phyloP scores from a whole-genome alignment of 2,888 invertebrate genomes.

The Leptopilina myrica region DNA sequence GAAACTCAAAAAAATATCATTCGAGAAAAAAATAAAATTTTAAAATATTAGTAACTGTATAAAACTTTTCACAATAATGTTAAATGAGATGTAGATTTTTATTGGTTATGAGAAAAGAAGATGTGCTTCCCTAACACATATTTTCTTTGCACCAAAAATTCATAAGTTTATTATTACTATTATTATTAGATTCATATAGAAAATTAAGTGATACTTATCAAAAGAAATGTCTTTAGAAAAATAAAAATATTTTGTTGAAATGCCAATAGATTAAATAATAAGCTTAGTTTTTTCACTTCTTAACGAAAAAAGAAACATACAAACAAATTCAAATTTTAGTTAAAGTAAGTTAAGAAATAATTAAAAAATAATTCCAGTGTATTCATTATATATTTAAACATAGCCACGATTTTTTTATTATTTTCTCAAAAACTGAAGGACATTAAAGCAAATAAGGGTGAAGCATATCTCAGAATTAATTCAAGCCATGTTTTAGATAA shows the following conservation, averaged over 20 bases:
- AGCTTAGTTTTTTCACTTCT: not conserved
- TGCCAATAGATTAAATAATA: conserved; percentile 8
- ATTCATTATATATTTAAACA: not conserved
- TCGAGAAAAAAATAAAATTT: conserved; percentile 18
- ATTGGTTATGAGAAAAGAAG: conserved; percentile 42
- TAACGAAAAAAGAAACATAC: not conserved
- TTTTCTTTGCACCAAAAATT: conserved; percentile 59
- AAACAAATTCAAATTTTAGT: no score
- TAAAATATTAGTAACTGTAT: conserved; percentile 15
- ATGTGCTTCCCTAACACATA: conserved; percentile 60
- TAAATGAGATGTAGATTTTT: conserved; percentile 31
- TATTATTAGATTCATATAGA: conserved; percentile 33
- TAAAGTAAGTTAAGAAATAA: conserved; percentile 10
- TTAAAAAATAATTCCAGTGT: not conserved
- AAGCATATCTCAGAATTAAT: conserved; percentile 8
- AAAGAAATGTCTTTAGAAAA: no score
- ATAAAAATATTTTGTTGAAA: no score
- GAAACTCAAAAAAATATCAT: conserved; percentile 8
- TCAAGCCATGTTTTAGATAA: no score
- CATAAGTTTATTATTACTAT: conserved; percentile 40
- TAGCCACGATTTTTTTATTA: not conserved
- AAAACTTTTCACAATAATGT: conserved; percentile 23
- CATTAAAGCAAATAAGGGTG: not conserved
- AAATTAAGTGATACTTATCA: conserved; percentile 46
- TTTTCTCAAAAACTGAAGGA: not conserved